Evolutionary conservation across 1,140 invertebrate species (phyloP).

Genomic region (Halyomorpha halys): DNA sequence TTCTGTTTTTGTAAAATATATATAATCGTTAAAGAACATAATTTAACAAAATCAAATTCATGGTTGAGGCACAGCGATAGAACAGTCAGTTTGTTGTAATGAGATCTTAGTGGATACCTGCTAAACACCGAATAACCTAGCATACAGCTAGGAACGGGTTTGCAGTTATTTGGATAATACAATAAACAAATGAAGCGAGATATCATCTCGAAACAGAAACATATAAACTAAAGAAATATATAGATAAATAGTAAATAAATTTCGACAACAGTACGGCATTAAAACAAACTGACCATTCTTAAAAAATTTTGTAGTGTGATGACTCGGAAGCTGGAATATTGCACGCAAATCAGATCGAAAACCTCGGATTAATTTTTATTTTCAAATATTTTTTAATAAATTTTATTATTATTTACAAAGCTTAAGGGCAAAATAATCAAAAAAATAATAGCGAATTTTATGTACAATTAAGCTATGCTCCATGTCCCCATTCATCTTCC

Average conservation of each 20-base stretch:
- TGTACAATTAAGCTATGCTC: constrained; percentile 14
- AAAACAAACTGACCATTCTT: too few species aligned
- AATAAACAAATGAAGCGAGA: not conserved
- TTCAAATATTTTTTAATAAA: not conserved
- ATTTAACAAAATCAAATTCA: not conserved
- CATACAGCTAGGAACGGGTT: not conserved
- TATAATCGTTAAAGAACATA: not conserved
- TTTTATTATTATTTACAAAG: constrained; percentile 6
- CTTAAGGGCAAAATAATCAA: constrained; percentile 9
- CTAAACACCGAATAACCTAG: not conserved
- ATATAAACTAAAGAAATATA: not conserved
- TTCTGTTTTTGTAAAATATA: not conserved
- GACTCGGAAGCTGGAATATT: not conserved
- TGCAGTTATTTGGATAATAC: not conserved
- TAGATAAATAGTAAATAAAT: too few species aligned
- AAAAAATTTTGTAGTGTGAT: too few species aligned
- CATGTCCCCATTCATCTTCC: too few species aligned
- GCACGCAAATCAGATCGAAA: not conserved
- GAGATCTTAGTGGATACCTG: not conserved
- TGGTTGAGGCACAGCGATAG: not conserved
- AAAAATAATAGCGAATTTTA: constrained; percentile 15
- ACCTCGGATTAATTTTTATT: not conserved
- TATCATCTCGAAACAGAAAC: not conserved
- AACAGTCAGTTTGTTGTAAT: not conserved
- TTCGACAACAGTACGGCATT: too few species aligned